Evolutionary conservation across 2,797 vertebrate species (phyloP), one percentile per base, ranked within the genome.

Genomic region (Smutsia gigantea): DNA sequence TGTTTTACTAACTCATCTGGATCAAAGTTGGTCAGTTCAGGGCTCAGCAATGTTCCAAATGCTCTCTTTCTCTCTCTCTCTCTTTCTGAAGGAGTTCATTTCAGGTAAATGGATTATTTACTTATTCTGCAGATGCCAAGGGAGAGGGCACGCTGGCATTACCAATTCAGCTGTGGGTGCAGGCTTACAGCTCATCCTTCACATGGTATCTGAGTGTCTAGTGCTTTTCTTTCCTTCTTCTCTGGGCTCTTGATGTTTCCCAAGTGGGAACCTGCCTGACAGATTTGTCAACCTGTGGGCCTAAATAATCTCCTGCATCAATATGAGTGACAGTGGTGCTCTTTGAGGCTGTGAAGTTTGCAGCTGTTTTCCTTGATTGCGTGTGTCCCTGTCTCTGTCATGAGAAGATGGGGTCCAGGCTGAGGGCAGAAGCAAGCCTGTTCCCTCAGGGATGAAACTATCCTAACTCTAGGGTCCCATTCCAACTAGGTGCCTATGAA

Each of bases 101-200:
- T 92, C 93, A 81, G 79, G 79, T 75, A 17, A 75, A 49, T 75
- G 59, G 68, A 91, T 93, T 93, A 53, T 91, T 96, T 94, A 74
- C 75, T 91, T 75, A 85, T 57, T 93, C 87, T 42, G 87, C 71
- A 90, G 94, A 71, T 81, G 59, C 78, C 31, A 34, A 88, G 88
- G 53, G 27, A 81, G 66, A 82, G 57, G 49, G 83, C 49, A 14
- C 2, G 10, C 17, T 59, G 9, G 86, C 57, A 92, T 59, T 82
- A 64, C 87, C 81, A 75, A 69, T 46, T 4, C 78, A 87, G 82
- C 94, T 39, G 29, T n/a, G 69, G 90, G 64, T 39, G 19, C 31
- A 0, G 21, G 86, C 82, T 96, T 13, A 0, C 15, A 13, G 31
- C 84, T 81, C 63, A 2, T n/a, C 34, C 68, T 25, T 39, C 82